Evolutionary conservation across 2,797 vertebrate species (phyloP).

Genomic region (Fundulus diaphanus): DNA sequence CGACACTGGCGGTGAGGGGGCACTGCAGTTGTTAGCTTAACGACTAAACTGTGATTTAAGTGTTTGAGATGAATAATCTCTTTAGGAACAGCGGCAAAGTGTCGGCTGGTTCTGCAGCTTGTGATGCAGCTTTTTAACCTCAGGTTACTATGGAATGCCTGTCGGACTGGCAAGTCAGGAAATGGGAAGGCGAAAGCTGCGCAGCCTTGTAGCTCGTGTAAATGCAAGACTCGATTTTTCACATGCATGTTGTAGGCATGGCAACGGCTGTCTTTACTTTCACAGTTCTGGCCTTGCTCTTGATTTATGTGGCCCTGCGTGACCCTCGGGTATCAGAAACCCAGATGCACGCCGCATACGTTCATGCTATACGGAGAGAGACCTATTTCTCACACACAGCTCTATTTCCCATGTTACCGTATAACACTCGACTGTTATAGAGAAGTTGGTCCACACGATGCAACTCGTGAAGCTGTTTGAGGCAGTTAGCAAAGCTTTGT

Average conservation of each 20-base stretch:
- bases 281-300: slow-evolving; percentile 31
- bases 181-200: slow-evolving; percentile 39
- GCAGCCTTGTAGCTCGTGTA: slow-evolving; percentile 31
- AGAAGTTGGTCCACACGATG: not conserved
- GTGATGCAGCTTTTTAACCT: slow-evolving; percentile 58
- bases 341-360: not conserved
- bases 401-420: not conserved
- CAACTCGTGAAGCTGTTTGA: not conserved
- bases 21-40: slow-evolving; percentile 23
- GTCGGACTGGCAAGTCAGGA: slow-evolving; percentile 37
- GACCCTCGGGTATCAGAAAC: not conserved
- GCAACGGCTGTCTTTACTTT: slow-evolving; percentile 51
- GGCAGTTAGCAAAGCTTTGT: not conserved
- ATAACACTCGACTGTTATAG: slow-evolving; percentile 13
- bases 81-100: slow-evolving; percentile 50
- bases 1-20: not conserved
- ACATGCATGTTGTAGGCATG: slow-evolving; percentile 69
- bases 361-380: not conserved
- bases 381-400: not conserved
- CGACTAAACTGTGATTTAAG: slow-evolving; percentile 32
- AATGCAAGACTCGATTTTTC: slow-evolving; percentile 40
- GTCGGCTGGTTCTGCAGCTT: slow-evolving; percentile 47
- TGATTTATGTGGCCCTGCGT: slow-evolving; percentile 37
- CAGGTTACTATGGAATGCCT: slow-evolving; percentile 34
- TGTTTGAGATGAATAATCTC: slow-evolving; percentile 66